Evolutionary conservation across 2,797 vertebrate genomes (phyloP).

Genomic region (Oreochromis mossambicus): DNA sequence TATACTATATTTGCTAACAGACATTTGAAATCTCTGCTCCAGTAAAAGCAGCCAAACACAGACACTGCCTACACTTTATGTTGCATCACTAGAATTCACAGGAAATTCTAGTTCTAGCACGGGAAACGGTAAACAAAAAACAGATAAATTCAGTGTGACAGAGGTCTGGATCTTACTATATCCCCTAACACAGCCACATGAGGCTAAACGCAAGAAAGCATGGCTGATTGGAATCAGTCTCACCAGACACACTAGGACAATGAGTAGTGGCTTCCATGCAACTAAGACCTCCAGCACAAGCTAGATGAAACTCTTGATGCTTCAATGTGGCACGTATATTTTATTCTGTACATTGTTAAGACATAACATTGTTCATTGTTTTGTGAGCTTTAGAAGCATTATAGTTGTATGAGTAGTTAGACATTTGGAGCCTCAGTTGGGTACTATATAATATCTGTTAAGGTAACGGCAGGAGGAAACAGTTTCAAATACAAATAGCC

Average conservation of each 20-base stretch:
- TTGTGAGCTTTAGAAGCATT: background rate
- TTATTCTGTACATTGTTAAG: background rate
- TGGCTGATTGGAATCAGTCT: background rate
- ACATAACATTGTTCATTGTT: background rate
- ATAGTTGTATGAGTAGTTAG: background rate
- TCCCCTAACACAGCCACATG: background rate
- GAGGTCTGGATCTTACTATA: background rate
- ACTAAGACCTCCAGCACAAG: background rate
- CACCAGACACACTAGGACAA: background rate
- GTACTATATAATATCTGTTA: background rate
- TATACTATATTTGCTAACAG: background rate
- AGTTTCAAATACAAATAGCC: background rate
- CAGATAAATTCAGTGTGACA: background rate
- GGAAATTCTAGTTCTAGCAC: background rate
- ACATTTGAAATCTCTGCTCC: constrained; percentile 2
- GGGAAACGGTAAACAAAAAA: background rate
- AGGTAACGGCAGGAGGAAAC: background rate
- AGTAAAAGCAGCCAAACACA: constrained; percentile 6
- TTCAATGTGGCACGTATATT: background rate
- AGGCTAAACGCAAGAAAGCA: background rate
- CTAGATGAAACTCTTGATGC: background rate
- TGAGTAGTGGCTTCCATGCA: background rate
- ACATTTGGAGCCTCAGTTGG: background rate
- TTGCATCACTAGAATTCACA: constrained; percentile 20
- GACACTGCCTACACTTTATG: constrained; percentile 36